phyloP scores from a whole-genome alignment of 37 sponge, comb jelly and placozoan genomes.

The Petrosia ficiformis region DNA sequence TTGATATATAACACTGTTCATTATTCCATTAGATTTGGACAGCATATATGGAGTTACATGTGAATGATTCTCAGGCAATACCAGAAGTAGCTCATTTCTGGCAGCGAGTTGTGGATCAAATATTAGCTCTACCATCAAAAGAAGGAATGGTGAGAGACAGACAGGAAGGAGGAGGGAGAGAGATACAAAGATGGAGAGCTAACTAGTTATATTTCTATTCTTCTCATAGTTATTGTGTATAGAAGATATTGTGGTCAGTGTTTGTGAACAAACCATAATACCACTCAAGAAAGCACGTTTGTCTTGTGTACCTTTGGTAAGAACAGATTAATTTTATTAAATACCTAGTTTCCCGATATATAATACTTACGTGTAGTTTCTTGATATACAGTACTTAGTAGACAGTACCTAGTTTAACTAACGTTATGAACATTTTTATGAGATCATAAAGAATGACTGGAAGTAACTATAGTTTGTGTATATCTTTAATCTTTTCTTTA shows the following conservation, averaged over 20 bases:
- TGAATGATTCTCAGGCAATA: not conserved
- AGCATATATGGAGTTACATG: conserved; percentile 43
- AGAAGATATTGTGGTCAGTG: conserved; percentile 14
- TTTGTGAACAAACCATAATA: conserved; percentile 22
- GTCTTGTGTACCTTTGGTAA: conserved; percentile 23
- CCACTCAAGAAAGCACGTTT: conserved; percentile 10
- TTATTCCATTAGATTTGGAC: conserved; percentile 35
- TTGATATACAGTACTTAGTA: too few relatives aligned
- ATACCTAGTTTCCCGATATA: too few relatives aligned
- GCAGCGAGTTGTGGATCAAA: conserved; percentile 19
- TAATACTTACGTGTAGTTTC: too few relatives aligned
- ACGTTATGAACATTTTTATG: too few relatives aligned
- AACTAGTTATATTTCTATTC: too few relatives aligned
- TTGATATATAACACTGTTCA: too few relatives aligned
- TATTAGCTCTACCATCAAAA: not conserved
- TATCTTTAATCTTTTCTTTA: not conserved
- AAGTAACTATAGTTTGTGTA: too few relatives aligned
- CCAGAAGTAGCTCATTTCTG: conserved; percentile 20
- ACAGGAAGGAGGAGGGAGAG: too few relatives aligned
- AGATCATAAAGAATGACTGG: too few relatives aligned
- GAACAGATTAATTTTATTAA: not conserved
- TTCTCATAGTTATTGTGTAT: not conserved
- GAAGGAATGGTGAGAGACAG: not conserved
- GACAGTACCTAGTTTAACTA: too few relatives aligned
- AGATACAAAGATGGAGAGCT: too few relatives aligned